phyloP scores from a whole-genome alignment of 2,888 invertebrate species.

The Drosophila acutilabella region DNA sequence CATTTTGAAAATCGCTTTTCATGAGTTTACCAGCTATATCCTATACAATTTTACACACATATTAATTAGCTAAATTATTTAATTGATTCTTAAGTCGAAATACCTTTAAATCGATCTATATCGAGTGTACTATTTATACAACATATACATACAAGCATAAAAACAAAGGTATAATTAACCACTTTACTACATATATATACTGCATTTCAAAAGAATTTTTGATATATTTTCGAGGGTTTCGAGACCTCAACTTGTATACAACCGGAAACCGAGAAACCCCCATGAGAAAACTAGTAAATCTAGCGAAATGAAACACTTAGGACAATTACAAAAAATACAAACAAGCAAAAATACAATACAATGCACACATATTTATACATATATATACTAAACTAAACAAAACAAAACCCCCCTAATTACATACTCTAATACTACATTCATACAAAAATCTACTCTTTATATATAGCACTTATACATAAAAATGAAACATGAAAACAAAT shows the following conservation, averaged over 20 bases:
- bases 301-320: conserved; percentile 70
- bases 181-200: conserved; percentile 57
- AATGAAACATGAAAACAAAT: conserved; percentile 12
- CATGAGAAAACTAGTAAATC: conserved; percentile 64
- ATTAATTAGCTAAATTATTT: conserved; percentile 39
- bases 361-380: conserved; percentile 54
- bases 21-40: conserved; percentile 43
- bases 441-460: conserved; percentile 36
- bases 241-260: conserved; percentile 69
- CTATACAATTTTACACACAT: conserved; percentile 42
- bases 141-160: conserved; percentile 12
- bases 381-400: conserved; percentile 36
- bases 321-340: conserved; percentile 62
- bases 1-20: conserved; percentile 51
- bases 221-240: conserved; percentile 77
- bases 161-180: conserved; percentile 50
- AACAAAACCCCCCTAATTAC: conserved; percentile 29
- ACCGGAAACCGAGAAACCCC: conserved; percentile 31
- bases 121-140: conserved; percentile 50
- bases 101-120: conserved; percentile 42
- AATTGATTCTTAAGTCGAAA: conserved; percentile 44
- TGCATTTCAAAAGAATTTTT: conserved; percentile 71
- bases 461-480: conserved; percentile 40
- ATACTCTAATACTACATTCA: conserved; percentile 27
- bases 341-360: conserved; percentile 48